Percentiles rank a stretch among this genome's conserved stretches.
These are phyloP conservation scores for Noctua janthina DNA, from an alignment of 2,888 invertebrate genomes.

Conservation along the genomic window DNA sequence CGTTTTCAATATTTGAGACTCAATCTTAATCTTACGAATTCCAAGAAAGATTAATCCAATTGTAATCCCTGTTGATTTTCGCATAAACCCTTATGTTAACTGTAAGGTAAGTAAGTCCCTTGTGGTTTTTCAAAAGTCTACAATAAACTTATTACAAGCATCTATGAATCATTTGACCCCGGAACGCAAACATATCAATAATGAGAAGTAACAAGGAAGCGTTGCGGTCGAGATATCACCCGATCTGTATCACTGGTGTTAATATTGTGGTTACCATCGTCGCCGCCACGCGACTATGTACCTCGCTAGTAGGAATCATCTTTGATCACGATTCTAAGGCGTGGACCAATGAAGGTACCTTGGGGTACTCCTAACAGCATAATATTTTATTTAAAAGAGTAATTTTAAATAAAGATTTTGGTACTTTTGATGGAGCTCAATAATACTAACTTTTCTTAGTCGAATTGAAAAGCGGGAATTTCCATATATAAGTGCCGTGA, in stretches of 20 bases:
- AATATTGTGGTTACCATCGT: slow-evolving; percentile 60
- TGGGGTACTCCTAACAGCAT: slow-evolving; percentile 19
- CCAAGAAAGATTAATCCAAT: not conserved
- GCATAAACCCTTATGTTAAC: not conserved
- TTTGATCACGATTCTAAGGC: slow-evolving; percentile 45
- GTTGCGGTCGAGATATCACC: slow-evolving; percentile 66
- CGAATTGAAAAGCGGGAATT: slow-evolving; percentile 4
- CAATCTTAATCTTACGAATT: not conserved
- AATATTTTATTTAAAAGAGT: not conserved
- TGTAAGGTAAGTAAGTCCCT: not conserved
- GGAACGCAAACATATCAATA: slow-evolving; percentile 60
- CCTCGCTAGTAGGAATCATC: slow-evolving; percentile 33
- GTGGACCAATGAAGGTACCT: slow-evolving; percentile 43
- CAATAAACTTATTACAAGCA: not conserved
- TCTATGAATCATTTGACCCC: slow-evolving; percentile 46
- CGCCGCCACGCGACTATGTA: slow-evolving; percentile 49
- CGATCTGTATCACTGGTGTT: slow-evolving; percentile 65
- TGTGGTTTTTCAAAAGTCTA: not conserved
- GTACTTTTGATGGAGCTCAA: not conserved
- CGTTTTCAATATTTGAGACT: slow-evolving; percentile 17
- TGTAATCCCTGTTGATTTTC: not conserved
- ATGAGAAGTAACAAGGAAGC: slow-evolving; percentile 63
- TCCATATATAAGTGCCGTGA: slow-evolving; percentile 4
- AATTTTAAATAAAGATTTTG: slow-evolving; percentile 4
- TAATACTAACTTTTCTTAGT: not conserved